Base-by-base conservation (phyloP, 2,797 vertebrate genomes). In the Triplophysa yarkandensis region DNA sequence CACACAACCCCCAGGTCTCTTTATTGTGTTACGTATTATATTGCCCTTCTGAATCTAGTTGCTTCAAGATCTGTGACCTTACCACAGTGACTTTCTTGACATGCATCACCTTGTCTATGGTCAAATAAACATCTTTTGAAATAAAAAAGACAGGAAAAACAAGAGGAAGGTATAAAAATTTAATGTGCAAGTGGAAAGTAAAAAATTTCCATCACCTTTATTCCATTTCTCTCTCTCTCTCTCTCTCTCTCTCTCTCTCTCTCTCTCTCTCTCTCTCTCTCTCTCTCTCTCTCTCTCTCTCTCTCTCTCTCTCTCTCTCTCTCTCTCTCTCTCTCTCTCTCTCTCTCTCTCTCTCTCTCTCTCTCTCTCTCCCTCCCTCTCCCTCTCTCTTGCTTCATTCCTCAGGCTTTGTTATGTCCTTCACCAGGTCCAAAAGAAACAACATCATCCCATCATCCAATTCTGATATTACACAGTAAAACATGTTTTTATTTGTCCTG, bases 201-300 rank as follows among this genome's bases (percentile, higher is more conserved):
- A 39, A 28, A 71, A 25, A 28, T 68, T 68, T 76, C 80, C 76
- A 57, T 72, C 44, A 58, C 57, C 44, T 34, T 23, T 68, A 9
- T 25, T 17, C 32, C 2, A 48, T 6, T 66, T 44, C n/a, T 44
- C 6, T 25, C 3, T 61, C 10, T 68, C 50, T 36, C 28, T 36
- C 7, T 36, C 41, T 55, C 44, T 62, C 34, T 32, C 28, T 54
- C 44, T 67, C 25, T 32, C 27, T 65, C 3, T 30, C 28, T 28
- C 23, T 23, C n/a, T 41, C 21, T 19, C 3, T 32, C 17, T 32
- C 11, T 21, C 11, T 32, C 10, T 0, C 25, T 68, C 36, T 39
- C 48, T 55, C 16, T 39, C 1, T n/a, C 9, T 68, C 11, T 43
- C 17, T 43, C 19, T 65, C 3, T 28, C n/a, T n/a, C 21, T 7